Evolutionary conservation across 2,797 vertebrate species (phyloP).

Genomic region (Xenopus petersii): DNA sequence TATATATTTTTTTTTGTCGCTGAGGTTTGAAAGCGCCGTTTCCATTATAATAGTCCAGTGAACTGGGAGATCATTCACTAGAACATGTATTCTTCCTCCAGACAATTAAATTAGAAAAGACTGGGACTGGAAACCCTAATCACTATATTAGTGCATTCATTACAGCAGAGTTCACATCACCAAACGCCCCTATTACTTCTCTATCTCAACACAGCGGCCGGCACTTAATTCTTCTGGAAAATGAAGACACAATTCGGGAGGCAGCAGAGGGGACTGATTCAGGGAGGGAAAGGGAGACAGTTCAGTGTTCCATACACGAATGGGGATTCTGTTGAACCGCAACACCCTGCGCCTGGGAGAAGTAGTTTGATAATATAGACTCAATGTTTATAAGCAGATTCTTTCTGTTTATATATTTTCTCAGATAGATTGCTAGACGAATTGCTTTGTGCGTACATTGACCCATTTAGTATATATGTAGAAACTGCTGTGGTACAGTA

Average conservation of each 20-base stretch:
- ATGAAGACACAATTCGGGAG: background rate
- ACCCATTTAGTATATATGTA: too few relatives aligned
- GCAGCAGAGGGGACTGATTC: background rate
- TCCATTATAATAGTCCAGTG: slow-evolving; percentile 34
- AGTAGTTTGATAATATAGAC: too few relatives aligned
- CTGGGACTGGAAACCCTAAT: slow-evolving; percentile 34
- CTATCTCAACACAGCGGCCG: slow-evolving; percentile 20
- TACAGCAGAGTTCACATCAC: slow-evolving; percentile 35
- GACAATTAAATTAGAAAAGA: slow-evolving; percentile 43
- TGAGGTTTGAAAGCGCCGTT: slow-evolving; percentile 33
- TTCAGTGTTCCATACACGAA: background rate
- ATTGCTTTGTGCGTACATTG: too few relatives aligned
- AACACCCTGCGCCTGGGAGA: too few relatives aligned
- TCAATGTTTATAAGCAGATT: too few relatives aligned
- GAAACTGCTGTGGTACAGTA: too few relatives aligned
- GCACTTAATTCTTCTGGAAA: background rate
- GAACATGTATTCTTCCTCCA: slow-evolving; percentile 33
- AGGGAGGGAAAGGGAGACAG: background rate
- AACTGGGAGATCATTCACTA: slow-evolving; percentile 36
- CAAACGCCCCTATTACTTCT: slow-evolving; percentile 30
- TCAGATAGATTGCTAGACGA: too few relatives aligned
- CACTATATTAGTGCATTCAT: slow-evolving; percentile 45
- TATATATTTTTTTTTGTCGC: background rate
- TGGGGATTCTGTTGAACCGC: too few relatives aligned
- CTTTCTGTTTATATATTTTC: too few relatives aligned